These are phyloP conservation scores for Ctenicera cuprea DNA, from an alignment of 2,888 invertebrate species.

Conservation along the genomic window DNA sequence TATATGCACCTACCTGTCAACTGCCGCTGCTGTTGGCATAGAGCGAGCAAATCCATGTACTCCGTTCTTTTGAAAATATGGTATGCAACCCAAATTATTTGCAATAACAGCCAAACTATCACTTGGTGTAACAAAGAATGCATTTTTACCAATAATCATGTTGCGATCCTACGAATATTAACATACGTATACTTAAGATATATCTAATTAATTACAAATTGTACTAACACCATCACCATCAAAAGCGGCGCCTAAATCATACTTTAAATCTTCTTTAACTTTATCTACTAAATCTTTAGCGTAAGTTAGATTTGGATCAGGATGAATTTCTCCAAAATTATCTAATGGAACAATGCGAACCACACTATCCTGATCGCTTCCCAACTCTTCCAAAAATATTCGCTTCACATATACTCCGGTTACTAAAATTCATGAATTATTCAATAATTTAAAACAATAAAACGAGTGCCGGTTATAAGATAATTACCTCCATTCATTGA, in stretches of 20 bases:
- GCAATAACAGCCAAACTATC: conserved; percentile 97
- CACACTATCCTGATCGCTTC: conserved; percentile 79
- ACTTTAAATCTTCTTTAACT: conserved; percentile 75
- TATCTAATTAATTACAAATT: neutral
- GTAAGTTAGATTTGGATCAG: conserved; percentile 97
- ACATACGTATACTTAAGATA: neutral
- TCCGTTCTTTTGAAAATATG: conserved; percentile 92
- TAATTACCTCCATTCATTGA: conserved; percentile 98
- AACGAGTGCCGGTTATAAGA: no score
- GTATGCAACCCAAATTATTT: conserved; percentile 91
- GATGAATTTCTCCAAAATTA: conserved; percentile 97
- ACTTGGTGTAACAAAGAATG: conserved; percentile 98
- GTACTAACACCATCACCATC: conserved; percentile 92
- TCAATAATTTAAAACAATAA: conserved; percentile 13
- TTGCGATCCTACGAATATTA: conserved; percentile 84
- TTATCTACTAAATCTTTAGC: conserved; percentile 83
- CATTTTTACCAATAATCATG: conserved; percentile 96
- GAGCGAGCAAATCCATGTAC: conserved; percentile 94
- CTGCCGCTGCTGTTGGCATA: conserved; percentile 98
- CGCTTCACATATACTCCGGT: conserved; percentile 96
- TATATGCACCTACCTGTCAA: conserved; percentile 83
- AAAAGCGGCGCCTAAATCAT: conserved; percentile 95
- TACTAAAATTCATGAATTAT: conserved; percentile 76
- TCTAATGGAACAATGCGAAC: conserved; percentile 88
- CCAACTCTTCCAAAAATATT: conserved; percentile 91